Base-by-base conservation (phyloP, 2,888 invertebrate species). In the Pristionchus mayeri region DNA sequence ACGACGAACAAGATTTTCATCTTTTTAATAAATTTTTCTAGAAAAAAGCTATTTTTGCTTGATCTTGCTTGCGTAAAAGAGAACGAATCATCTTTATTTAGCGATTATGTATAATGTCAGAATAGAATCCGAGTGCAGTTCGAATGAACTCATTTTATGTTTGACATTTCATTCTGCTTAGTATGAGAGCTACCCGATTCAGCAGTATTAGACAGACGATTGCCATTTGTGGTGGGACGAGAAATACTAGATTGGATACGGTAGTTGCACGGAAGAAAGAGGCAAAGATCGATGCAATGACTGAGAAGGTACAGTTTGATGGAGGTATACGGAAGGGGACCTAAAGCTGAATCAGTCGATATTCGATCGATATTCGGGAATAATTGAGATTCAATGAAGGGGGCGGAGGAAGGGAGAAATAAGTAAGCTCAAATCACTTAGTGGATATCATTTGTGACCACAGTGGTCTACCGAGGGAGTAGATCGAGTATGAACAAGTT, bases 331-430 rank as follows among this genome's bases (percentile, higher is more conserved):
- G n/a, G 71, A 1, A 13, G 16, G 40, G 24, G 54, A 40, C n/a
- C 40, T 71, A 71, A 71, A 71, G 71, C 71, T 71, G 44, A 71
- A 40, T 71, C 71, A 71, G 44, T 71, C 71, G 71, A 71, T 40
- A 71, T 7, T 44, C 24, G 40, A 71, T 71, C 71, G 44, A 71
- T 40, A 18, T n/a, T 44, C 18, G 18, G 37, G 44, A 71, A 24
- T 44, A 7, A 9, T 44, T 71, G 71, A 71, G 71, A 71, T 71
- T 71, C 40, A n/a, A 9, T 71, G 34, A 21, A 37, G 21, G 67
- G 34, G n/a, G 34, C 7, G 34, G 37, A 40, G 44, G 18, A 40
- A 24, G 37, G n/a, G 4, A 71, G 40, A 3, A 71, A 3, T n/a
- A 40, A 40, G 24, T 71, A 71, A 71, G 71, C 71, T 71, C 71